Evolutionary conservation across 2,888 invertebrate genomes (phyloP).

Genomic region (Drosophila infuscata): DNA sequence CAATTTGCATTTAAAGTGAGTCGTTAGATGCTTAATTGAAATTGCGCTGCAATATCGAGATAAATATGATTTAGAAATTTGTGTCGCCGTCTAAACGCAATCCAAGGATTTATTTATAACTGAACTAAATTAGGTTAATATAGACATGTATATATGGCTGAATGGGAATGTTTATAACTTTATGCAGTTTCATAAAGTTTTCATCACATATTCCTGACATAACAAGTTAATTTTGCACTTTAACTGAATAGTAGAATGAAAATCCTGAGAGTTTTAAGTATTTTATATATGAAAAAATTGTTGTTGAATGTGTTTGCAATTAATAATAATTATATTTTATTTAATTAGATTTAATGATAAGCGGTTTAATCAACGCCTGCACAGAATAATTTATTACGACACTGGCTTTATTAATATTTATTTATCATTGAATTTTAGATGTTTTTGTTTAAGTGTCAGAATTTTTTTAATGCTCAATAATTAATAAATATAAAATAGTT

Average conservation of each 20-base stretch:
- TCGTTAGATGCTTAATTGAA: constrained; percentile 76
- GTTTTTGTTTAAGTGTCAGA: background rate
- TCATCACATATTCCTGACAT: background rate
- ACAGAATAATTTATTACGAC: background rate
- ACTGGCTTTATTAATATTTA: background rate
- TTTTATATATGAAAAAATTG: background rate
- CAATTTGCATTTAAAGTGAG: constrained; percentile 80
- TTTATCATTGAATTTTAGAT: background rate
- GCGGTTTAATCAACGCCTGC: background rate
- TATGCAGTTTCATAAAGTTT: background rate
- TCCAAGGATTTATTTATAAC: constrained; percentile 13
- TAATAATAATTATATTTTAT: background rate
- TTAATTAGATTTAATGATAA: background rate
- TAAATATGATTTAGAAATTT: constrained; percentile 58
- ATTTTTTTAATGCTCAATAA: background rate
- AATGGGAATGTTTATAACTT: background rate
- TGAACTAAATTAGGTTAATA: constrained; percentile 9
- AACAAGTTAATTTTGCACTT: background rate
- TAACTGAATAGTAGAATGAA: background rate
- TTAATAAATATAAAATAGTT: background rate
- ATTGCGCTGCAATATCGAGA: constrained; percentile 51
- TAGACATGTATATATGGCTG: background rate
- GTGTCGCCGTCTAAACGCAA: constrained; percentile 26
- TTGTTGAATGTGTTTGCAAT: background rate
- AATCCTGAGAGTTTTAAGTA: background rate